Conservation (phyloP, 2,888 invertebrate species). For the Monochamus alternatus region DNA sequence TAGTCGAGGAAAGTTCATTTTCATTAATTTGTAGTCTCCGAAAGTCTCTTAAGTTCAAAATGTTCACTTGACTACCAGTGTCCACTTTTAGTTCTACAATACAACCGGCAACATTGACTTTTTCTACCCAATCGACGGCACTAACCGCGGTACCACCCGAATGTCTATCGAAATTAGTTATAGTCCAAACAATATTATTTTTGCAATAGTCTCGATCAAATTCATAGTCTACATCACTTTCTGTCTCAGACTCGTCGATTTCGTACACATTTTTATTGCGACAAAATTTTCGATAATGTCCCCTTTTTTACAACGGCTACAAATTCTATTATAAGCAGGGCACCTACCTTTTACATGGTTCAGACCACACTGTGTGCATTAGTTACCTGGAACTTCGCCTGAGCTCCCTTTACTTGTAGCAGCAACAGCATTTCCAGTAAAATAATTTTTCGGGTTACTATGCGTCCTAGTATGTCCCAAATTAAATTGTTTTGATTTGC, state of each 20-base stretch:
- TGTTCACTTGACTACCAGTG: not conserved
- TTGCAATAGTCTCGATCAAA: not conserved
- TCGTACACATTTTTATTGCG: not conserved
- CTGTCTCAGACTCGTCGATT: not conserved
- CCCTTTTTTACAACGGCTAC: slow-evolving; percentile 7
- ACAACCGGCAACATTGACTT: not conserved
- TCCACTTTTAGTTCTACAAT: not conserved
- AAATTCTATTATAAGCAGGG: slow-evolving; percentile 1
- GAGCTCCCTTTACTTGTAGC: not conserved
- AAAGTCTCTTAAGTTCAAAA: not conserved
- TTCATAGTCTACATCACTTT: not conserved
- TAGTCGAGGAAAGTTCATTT: not conserved
- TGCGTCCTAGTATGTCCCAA: not conserved
- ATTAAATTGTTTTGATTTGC: not conserved
- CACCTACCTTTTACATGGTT: not conserved
- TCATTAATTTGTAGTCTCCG: not conserved
- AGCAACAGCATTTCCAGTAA: not conserved
- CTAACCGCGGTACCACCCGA: not conserved
- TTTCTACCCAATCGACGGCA: not conserved
- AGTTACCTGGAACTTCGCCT: not conserved
- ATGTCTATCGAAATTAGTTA: not conserved
- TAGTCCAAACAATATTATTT: not conserved
- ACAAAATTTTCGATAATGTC: slow-evolving; percentile 22
- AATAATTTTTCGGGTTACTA: not conserved
- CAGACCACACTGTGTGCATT: not conserved